A percentile compares a stretch with the other conserved stretches of the same genome.
phyloP scores from a whole-genome alignment of 2,888 invertebrate genomes.

The Chironomus riparius region DNA sequence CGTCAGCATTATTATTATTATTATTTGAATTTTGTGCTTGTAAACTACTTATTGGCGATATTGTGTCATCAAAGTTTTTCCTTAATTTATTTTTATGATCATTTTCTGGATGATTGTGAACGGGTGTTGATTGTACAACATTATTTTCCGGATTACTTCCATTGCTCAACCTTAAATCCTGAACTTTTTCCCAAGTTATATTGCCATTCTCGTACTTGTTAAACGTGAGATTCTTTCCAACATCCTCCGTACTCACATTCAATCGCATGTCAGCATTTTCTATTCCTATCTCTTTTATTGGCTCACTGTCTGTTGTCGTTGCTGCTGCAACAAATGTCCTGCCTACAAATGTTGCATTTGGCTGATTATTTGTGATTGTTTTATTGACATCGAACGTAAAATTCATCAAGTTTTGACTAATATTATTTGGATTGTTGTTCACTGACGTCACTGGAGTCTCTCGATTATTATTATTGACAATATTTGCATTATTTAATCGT shows the following conservation, averaged over 20 bases:
- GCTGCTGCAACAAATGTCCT: not conserved
- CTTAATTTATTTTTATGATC: not conserved
- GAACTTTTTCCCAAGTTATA: conserved; percentile 13
- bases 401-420: conserved; percentile 5
- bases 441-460: not conserved
- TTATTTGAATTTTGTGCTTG: not conserved
- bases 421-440: not conserved
- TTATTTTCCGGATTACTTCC: not conserved
- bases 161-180: not conserved
- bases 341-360: too few species aligned
- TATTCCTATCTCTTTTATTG: conserved; percentile 16
- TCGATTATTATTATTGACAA: not conserved
- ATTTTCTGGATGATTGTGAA: not conserved
- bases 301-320: conserved; percentile 3
- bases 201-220: not conserved
- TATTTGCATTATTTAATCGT: not conserved
- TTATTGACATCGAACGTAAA: conserved; percentile 17
- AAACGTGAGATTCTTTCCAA: conserved; percentile 21
- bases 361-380: not conserved
- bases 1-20: too few species aligned
- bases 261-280: conserved; percentile 10
- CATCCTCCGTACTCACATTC: not conserved
- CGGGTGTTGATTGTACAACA: conserved; percentile 15
- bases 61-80: not conserved
- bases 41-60: conserved; percentile 15